Conservation (phyloP, 2,797 vertebrate genomes). For the Rallus crepitans region DNA sequence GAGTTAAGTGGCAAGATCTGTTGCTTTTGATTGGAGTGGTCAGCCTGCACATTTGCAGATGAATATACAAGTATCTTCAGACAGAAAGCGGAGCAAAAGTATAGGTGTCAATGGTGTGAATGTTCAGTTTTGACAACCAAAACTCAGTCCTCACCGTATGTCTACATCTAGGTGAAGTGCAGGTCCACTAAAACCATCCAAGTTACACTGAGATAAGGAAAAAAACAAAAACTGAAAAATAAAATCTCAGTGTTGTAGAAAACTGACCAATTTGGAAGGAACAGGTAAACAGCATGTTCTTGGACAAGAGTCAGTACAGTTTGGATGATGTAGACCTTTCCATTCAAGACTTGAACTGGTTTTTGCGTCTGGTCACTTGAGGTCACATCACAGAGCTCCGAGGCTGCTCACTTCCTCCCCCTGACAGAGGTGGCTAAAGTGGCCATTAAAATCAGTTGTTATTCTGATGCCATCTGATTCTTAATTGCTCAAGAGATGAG, state of each 20-base stretch:
- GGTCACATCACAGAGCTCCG: neutral
- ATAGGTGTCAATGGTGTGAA: neutral
- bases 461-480: constrained; percentile 15
- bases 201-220: neutral
- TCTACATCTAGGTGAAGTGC: neutral
- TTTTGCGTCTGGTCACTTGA: constrained; percentile 25
- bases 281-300: constrained; percentile 57
- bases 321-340: constrained; percentile 37
- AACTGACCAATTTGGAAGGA: constrained; percentile 1
- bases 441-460: constrained; percentile 12
- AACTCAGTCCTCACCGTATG: neutral
- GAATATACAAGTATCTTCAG: constrained; percentile 4
- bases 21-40: constrained; percentile 14
- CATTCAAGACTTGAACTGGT: neutral
- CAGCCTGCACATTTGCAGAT: neutral
- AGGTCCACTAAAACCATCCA: neutral
- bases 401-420: neutral
- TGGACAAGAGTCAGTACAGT: neutral
- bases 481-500: constrained; percentile 33
- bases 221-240: neutral
- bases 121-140: neutral
- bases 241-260: neutral
- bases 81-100: neutral
- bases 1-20: neutral
- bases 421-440: neutral